These are phyloP conservation scores for Cataglyphis livida DNA, from an alignment of 2,888 invertebrate genomes.

Conservation along the genomic window DNA sequence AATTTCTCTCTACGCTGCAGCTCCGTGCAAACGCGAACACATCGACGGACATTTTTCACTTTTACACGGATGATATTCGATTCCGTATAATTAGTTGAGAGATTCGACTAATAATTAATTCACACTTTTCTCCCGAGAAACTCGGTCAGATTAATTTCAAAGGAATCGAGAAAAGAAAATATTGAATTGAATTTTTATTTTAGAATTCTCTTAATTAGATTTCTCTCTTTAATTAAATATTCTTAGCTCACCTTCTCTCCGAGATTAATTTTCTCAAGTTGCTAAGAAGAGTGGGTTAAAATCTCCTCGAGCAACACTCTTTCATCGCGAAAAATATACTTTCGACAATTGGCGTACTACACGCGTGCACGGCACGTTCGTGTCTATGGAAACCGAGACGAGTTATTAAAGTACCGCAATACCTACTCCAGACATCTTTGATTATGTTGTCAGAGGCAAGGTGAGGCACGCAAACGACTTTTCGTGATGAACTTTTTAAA, in stretches of 20 bases:
- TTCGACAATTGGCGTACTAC: slow-evolving; percentile 1
- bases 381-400: slow-evolving; percentile 4
- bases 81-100: background rate
- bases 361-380: background rate
- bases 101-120: background rate
- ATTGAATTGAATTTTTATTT: background rate
- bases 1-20: slow-evolving; percentile 58
- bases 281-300: background rate
- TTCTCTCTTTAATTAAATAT: background rate
- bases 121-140: background rate
- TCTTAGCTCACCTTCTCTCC: background rate
- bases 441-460: slow-evolving; percentile 22
- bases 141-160: background rate
- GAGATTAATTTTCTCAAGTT: background rate
- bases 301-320: background rate
- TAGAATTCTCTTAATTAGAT: background rate
- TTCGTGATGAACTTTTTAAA: slow-evolving; percentile 31
- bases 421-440: background rate
- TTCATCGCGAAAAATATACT: slow-evolving; percentile 14
- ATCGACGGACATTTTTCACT: slow-evolving; percentile 19
- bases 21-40: slow-evolving; percentile 52
- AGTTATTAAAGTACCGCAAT: slow-evolving; percentile 24
- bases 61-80: slow-evolving; percentile 6
- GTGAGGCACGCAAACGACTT: slow-evolving; percentile 19
- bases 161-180: background rate